phyloP scores from a whole-genome alignment of 2,888 invertebrate genomes.

The Spicauda simplicius region DNA sequence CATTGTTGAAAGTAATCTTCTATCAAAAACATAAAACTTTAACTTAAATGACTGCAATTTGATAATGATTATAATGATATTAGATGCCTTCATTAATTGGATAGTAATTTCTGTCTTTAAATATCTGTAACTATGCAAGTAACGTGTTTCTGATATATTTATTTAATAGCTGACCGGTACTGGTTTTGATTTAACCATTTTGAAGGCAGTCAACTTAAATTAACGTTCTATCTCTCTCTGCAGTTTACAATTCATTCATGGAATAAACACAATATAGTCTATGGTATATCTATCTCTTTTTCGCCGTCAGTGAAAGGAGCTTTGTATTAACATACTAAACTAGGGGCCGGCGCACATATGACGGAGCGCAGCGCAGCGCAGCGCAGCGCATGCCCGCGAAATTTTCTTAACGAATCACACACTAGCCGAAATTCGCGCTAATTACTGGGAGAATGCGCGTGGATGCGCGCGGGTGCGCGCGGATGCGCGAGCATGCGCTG shows the following conservation, averaged over 20 bases:
- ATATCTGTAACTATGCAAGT: too few relatives aligned
- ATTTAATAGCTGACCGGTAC: background rate
- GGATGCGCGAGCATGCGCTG: too few relatives aligned
- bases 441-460: too few relatives aligned
- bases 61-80: background rate
- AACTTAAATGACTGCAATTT: background rate
- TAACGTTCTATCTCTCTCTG: slow-evolving; percentile 39
- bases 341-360: too few relatives aligned
- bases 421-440: too few relatives aligned
- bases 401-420: too few relatives aligned
- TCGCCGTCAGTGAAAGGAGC: slow-evolving; percentile 43
- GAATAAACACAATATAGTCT: slow-evolving; percentile 32
- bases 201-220: slow-evolving; percentile 42
- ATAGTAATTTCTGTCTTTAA: background rate
- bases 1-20: slow-evolving; percentile 13
- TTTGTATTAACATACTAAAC: slow-evolving; percentile 33
- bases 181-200: slow-evolving; percentile 5
- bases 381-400: too few relatives aligned
- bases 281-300: slow-evolving; percentile 39
- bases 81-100: background rate
- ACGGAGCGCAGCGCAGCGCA: too few relatives aligned
- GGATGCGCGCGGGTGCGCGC: too few relatives aligned
- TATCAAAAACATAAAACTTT: background rate
- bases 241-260: slow-evolving; percentile 41
- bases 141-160: background rate